These are phyloP conservation scores for Brachystomella parvula DNA, from an alignment of 1,140 invertebrate species.

Conservation along the genomic window DNA sequence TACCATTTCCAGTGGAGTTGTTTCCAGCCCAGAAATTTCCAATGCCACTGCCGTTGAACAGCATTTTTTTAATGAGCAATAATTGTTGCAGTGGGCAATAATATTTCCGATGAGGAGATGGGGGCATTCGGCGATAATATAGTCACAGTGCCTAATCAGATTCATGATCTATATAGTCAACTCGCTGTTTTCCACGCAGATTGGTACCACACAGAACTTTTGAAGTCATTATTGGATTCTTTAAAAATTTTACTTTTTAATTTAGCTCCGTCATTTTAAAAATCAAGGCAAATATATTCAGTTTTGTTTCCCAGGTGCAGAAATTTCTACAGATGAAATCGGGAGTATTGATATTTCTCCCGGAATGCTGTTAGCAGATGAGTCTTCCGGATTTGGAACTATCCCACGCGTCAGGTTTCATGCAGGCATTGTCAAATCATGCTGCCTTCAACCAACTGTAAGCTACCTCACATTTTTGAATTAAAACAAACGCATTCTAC, in stretches of 20 bases:
- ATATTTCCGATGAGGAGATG: too few species aligned
- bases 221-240: too few species aligned
- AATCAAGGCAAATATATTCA: background rate
- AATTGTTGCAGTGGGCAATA: too few species aligned
- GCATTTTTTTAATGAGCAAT: too few species aligned
- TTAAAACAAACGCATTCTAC: background rate
- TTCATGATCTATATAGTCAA: too few species aligned
- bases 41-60: too few species aligned
- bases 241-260: background rate
- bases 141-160: too few species aligned
- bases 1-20: too few species aligned
- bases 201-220: too few species aligned
- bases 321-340: conserved; percentile 3
- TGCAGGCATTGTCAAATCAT: conserved; percentile 6
- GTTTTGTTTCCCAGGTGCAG: background rate
- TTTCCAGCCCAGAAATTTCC: too few species aligned
- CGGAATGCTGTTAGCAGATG: background rate
- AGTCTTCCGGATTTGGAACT: conserved; percentile 5
- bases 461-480: conserved; percentile 3
- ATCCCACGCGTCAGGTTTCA: background rate
- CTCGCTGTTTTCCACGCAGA: too few species aligned
- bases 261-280: background rate
- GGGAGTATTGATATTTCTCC: conserved; percentile 4
- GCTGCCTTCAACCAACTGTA: conserved; percentile 6
- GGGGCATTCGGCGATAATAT: background rate